These are phyloP conservation scores for Paraplagusia blochii DNA, from an alignment of 2,113 vertebrate species.

Conservation along the genomic window DNA sequence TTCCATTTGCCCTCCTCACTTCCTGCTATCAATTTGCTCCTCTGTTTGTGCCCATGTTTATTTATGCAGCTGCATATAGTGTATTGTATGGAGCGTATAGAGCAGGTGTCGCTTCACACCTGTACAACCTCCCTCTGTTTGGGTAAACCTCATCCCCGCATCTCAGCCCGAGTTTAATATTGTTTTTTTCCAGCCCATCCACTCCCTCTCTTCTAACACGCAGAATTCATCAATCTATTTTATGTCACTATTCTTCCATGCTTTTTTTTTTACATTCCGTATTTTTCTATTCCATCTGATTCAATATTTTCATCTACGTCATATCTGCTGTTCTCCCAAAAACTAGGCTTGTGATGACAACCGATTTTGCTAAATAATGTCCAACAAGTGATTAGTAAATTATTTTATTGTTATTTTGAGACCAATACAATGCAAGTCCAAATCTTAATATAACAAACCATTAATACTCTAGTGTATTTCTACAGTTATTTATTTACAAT, in stretches of 20 bases:
- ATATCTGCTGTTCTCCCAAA: slow-evolving; percentile 5
- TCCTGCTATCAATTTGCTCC: slow-evolving; percentile 32
- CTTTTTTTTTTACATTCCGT: slow-evolving; percentile 20
- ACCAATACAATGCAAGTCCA: no score
- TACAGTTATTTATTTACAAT: no score
- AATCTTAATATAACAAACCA: no score
- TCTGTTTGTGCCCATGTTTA: slow-evolving; percentile 1
- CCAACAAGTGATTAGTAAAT: no score
- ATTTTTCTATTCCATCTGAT: slow-evolving; percentile 14
- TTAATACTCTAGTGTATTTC: no score
- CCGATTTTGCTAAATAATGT: no score
- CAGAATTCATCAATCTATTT: slow-evolving; percentile 33
- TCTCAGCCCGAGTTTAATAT: slow-evolving; percentile 11
- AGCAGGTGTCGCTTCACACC: slow-evolving; percentile 34
- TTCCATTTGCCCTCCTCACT: slow-evolving; percentile 19
- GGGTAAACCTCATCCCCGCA: slow-evolving; percentile 5
- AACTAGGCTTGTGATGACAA: not conserved
- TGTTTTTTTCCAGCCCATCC: slow-evolving; percentile 43
- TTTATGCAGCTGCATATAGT: slow-evolving; percentile 8
- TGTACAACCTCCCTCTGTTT: slow-evolving; percentile 15
- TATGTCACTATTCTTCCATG: slow-evolving; percentile 12
- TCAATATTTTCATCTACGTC: slow-evolving; percentile 22
- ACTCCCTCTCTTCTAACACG: slow-evolving; percentile 9
- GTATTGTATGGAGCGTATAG: not conserved
- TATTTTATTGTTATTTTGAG: no score